These are phyloP conservation scores for Pogonomyrmex barbatus DNA, from an alignment of 1,140 invertebrate genomes.

Conservation along the genomic window DNA sequence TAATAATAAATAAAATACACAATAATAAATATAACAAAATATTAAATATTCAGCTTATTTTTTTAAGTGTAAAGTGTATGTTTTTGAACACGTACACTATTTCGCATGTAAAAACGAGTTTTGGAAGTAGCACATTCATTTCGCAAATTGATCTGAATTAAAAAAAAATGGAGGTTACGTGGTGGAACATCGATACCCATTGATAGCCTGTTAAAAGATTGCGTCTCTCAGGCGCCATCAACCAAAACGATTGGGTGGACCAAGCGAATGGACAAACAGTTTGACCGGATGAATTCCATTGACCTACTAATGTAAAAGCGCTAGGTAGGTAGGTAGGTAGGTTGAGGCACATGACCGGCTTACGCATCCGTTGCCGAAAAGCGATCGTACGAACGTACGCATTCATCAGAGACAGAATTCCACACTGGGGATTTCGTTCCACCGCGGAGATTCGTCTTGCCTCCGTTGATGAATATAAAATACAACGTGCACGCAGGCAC, in stretches of 20 bases:
- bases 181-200: too few species aligned
- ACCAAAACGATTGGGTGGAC: constrained; percentile 64
- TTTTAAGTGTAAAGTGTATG: neutral
- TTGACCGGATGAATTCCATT: constrained; percentile 83
- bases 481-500: neutral
- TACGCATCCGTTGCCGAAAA: constrained; percentile 76
- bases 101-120: neutral
- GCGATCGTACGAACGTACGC: constrained; percentile 28
- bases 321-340: constrained; percentile 75
- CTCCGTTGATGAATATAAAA: constrained; percentile 27
- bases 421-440: constrained; percentile 19
- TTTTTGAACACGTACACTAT: neutral
- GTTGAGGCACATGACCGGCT: constrained; percentile 75
- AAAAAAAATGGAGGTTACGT: neutral
- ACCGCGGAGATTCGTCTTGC: neutral
- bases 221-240: neutral
- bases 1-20: too few species aligned
- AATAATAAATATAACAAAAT: too few species aligned
- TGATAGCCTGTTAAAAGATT: neutral
- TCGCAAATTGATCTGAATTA: neutral
- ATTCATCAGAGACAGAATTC: constrained; percentile 40
- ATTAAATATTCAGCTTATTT: neutral
- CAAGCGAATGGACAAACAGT: constrained; percentile 68
- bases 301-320: constrained; percentile 80
- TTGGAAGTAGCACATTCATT: neutral